Percentiles rank a stretch among this genome's conserved stretches.
phyloP scores from a whole-genome alignment of 2,113 vertebrate species.

The Odobenus rosmarus region DNA sequence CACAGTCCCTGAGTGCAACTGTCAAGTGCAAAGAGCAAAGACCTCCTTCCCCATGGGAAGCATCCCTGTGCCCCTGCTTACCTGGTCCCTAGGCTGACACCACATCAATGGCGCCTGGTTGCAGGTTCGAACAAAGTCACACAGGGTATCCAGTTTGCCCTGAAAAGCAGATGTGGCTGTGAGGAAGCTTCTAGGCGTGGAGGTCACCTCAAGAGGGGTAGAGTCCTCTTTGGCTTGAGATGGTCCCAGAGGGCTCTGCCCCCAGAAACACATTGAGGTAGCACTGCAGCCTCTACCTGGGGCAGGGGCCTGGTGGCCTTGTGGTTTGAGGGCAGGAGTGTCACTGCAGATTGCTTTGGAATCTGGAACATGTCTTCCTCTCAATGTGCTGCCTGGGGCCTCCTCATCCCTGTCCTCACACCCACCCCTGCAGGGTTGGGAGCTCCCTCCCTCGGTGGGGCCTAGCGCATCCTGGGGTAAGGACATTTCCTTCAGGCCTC shows the following conservation, averaged over 20 bases:
- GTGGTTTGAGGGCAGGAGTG: neutral
- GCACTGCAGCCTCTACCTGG: rapidly evolving
- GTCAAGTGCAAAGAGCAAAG: neutral
- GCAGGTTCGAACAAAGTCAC: slow-evolving; percentile 91
- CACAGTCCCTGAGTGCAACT: no score
- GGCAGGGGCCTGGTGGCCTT: no score
- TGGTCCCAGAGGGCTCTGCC: neutral
- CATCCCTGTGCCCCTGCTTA: slow-evolving; percentile 71
- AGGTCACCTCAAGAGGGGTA: rapidly evolving
- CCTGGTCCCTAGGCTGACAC: slow-evolving; percentile 91
- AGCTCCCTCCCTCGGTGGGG: no score
- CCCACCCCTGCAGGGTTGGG: rapidly evolving
- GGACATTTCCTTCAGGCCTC: neutral
- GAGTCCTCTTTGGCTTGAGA: neutral
- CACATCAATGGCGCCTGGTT: slow-evolving; percentile 93
- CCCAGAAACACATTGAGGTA: no score
- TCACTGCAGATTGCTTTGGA: no score
- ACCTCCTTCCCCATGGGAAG: no score
- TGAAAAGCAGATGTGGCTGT: slow-evolving; percentile 56
- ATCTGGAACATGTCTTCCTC: neutral
- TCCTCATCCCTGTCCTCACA: neutral
- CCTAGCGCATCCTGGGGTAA: neutral
- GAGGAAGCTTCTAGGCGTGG: neutral
- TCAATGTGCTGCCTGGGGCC: rapidly evolving
- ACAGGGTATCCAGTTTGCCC: slow-evolving; percentile 91